phyloP scores from a whole-genome alignment of 2,888 invertebrate genomes.

The Hypomecis punctinalis region DNA sequence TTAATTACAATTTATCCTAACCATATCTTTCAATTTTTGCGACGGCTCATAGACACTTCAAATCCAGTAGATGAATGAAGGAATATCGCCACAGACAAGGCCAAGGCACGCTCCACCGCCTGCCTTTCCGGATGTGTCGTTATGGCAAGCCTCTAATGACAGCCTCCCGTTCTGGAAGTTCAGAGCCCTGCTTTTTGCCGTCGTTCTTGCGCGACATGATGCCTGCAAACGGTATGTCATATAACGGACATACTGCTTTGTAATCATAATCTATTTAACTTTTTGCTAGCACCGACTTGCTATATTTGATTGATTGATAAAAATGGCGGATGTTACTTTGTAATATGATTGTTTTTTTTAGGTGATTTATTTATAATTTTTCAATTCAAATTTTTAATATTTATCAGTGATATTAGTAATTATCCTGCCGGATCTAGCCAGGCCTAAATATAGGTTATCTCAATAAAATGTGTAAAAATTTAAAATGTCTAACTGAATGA shows the following conservation, averaged over 20 bases:
- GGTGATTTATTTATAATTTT: too few species aligned
- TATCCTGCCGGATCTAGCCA: too few species aligned
- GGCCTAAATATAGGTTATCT: too few species aligned
- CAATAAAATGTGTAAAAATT: too few species aligned
- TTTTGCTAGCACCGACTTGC: constrained; percentile 43
- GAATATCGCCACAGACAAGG: constrained; percentile 58
- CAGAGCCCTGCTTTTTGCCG: constrained; percentile 74
- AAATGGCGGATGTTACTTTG: constrained; percentile 15
- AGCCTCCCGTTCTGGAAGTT: constrained; percentile 72
- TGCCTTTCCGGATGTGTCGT: constrained; percentile 81
- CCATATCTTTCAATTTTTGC: neutral
- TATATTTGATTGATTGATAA: constrained; percentile 33
- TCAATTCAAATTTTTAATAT: too few species aligned
- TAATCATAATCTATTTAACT: constrained; percentile 61
- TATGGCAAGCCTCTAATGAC: constrained; percentile 83
- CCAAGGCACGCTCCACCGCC: constrained; percentile 76
- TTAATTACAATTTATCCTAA: too few species aligned
- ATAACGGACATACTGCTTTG: constrained; percentile 73
- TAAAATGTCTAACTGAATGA: too few species aligned
- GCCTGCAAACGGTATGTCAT: constrained; percentile 74
- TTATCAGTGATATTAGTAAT: too few species aligned
- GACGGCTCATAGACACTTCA: constrained; percentile 15
- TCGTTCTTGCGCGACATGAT: constrained; percentile 68
- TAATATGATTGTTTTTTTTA: neutral
- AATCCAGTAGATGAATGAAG: constrained; percentile 72